Evolutionary conservation across 2,888 invertebrate genomes (phyloP), one percentile per base, ranked within the genome.

Genomic region (Notodonta ziczac): DNA sequence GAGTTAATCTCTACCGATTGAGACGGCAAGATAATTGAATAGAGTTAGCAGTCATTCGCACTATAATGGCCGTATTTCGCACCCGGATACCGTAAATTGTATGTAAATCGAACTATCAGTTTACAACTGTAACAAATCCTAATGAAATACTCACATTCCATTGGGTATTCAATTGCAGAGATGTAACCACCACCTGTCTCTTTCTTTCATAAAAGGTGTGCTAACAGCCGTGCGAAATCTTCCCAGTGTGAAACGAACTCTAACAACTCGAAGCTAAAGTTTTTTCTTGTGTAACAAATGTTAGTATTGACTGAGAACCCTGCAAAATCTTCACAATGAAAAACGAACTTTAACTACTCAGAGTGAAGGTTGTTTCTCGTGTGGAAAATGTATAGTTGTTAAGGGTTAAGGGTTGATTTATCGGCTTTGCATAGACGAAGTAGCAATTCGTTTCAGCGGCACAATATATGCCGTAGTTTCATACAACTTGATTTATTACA

Each of bases 391-490:
- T 55, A 24, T 56, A 60, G 63, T 72, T 65, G 69, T 40, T n/a
- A n/a, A n/a, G n/a, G 69, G 59, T 61, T 57, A 54, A 24, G 32
- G n/a, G 13, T 54, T 72, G 72, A 74, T 68, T 66, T 62, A 70
- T 70, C 64, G 60, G 56, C 50, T 55, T 62, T 50, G 55, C 56
- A 57, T 62, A 66, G 68, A 50, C 57, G 64, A 68, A 54, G 56
- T 53, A 58, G 62, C 64, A 61, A 71, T 66, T 71, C 60, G 59
- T 66, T 63, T 58, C 57, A 60, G 52, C 40, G 39, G 58, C 39
- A 56, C 52, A 52, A 62, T 70, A 65, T 63, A 58, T 60, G 46
- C 55, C 50, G 51, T 56, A 59, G 57, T 65, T 64, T 60, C 52
- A 50, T 59, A 61, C 35, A 59, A 53, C 51, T 61, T 71, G 69